Evolutionary conservation across 2,797 vertebrate species (phyloP), one percentile per base, ranked within the genome.

Genomic region (Zenarchopterus dispar): DNA sequence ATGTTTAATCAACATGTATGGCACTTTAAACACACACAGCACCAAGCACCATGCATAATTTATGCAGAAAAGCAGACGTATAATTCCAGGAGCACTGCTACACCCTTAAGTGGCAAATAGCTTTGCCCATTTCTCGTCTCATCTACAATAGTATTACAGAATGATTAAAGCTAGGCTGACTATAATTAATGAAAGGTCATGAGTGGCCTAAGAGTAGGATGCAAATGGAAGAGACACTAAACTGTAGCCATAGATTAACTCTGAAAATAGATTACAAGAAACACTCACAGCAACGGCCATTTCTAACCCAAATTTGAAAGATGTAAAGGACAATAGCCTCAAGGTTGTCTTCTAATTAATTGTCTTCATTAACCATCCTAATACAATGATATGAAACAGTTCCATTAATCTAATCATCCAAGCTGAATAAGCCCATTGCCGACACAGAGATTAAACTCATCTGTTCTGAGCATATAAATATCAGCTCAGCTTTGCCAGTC

Each of bases 101-200:
- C 81, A 81, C 88, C 81, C 87, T 81, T 86, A 89, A 91, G 88
- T 82, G 82, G 86, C 77, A 89, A 89, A 91, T 82, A 77, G 78
- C 77, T 85, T 84, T 62, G 83, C 79, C 84, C 74, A 75, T 91
- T 89, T 80, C 87, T 91, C 76, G 73, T 91, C 89, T 92, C 85
- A 77, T 88, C 88, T 89, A 62, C 75, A 81, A 86, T 73, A 28
- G 84, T 87, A 86, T 90, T 85, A 91, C 87, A 88, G 74, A 88
- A 90, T 93, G 91, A 94, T 94, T 93, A 93, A 93, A 93, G 90
- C 87, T 62, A 50, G 85, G 85, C 84, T 75, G 57, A 87, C 77
- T 79, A 89, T 93, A 93, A 94, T 93, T 94, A 93, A 94, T 90
- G 88, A 94, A 94, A 94, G 93, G 93, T 94, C 93, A 94, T 50